Evolutionary conservation across 2,797 vertebrate genomes (phyloP), one percentile per base, ranked within the genome.

Genomic region (Novumbra hubbsi): DNA sequence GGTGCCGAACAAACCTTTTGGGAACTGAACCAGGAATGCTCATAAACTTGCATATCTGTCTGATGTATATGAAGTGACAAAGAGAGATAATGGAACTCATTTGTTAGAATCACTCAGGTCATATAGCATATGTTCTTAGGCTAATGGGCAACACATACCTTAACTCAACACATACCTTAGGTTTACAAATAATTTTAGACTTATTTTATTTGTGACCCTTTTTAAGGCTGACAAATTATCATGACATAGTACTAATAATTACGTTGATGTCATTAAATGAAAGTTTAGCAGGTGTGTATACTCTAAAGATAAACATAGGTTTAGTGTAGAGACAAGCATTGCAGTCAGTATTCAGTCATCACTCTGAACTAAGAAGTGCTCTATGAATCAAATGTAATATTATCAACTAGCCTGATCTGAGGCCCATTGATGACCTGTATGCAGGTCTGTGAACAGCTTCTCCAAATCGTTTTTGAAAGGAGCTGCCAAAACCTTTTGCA

Each of bases 381-480:
- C 45, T 50, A 66, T 70, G 70, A 15, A 30, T 48, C 16, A 73
- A 67, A 55, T 57, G n/a, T 11, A 41, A 72, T 41, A 68, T 62
- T 68, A 52, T 65, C 52, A 72, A 74, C 66, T 66, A 68, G 68
- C 63, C 71, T 76, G 68, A 17, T 68, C 70, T 74, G 78, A 41
- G 24, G 74, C 50, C 73, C 73, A 73, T n/a, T 70, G 71, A 70
- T 77, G 55, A 9, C 48, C 66, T 50, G 71, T 27, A 19, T 77
- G 76, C 24, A 78, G 41, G 30, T 75, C 67, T 0, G 8, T 57
- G 62, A 73, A 74, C 7, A 79, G 71, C 24, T 8, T 6, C 41
- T 76, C 74, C 19, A 79, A 24, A n/a, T 65, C 19, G 27, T 34
- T 70, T 4, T 17, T 9, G 30, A 76, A 73, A 45, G 55, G 71